Evolutionary conservation across 2,113 vertebrate genomes (phyloP).

Genomic region (Alethe castanea): DNA sequence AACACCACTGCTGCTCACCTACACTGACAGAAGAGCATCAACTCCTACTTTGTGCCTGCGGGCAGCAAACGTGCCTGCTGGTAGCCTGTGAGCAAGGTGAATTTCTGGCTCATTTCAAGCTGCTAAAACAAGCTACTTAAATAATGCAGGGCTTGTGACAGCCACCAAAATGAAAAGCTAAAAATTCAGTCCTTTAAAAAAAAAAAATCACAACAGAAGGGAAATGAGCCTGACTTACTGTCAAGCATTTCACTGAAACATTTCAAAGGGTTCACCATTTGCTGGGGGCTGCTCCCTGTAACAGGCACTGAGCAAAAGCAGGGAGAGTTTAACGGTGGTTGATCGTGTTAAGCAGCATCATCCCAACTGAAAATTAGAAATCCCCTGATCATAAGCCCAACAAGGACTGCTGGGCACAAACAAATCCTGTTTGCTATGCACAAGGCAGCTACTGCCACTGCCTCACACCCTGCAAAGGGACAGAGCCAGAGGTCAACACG

Average conservation of each 20-base stretch:
- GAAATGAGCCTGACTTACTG: not conserved
- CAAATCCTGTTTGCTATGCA: not conserved
- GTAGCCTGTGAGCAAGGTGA: constrained; percentile 50
- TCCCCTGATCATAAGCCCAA: not conserved
- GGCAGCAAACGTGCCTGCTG: constrained; percentile 35
- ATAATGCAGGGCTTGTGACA: constrained; percentile 52
- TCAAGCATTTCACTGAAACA: not conserved
- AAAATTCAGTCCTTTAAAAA: not conserved
- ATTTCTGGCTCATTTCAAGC: constrained; percentile 19
- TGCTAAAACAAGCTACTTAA: constrained; percentile 48
- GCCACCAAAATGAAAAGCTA: not conserved
- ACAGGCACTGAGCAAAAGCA: not conserved
- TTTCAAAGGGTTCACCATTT: not conserved
- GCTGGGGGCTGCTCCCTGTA: constrained; percentile 11
- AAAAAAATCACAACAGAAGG: not conserved
- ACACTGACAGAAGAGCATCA: constrained; percentile 14
- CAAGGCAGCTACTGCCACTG: not conserved
- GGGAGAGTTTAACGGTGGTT: not conserved
- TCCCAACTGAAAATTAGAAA: not conserved
- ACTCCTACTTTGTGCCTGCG: constrained; percentile 4
- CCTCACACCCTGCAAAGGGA: not conserved
- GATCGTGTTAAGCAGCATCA: not conserved
- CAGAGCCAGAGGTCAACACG: not conserved
- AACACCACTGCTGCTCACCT: constrained; percentile 26
- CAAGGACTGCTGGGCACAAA: not conserved